Conservation (phyloP, 2,888 invertebrate genomes). For the Volucella zonaria region DNA sequence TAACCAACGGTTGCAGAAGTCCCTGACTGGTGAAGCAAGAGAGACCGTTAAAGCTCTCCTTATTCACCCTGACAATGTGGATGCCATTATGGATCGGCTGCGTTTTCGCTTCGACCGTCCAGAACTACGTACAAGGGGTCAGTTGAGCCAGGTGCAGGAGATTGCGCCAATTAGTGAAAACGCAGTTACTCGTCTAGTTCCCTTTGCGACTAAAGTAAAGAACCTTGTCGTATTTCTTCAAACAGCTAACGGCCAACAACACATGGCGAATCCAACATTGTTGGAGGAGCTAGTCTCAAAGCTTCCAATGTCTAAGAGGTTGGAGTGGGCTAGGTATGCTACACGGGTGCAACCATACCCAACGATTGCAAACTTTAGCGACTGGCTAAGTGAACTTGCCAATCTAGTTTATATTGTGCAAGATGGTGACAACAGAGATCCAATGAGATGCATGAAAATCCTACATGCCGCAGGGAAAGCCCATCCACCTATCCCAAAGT, state of each 20-base stretch:
- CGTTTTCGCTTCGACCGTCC: constrained; percentile 57
- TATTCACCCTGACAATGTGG: constrained; percentile 50
- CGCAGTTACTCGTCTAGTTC: constrained; percentile 40
- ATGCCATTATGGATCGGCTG: constrained; percentile 37
- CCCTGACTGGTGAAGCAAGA: constrained; percentile 21
- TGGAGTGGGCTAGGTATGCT: constrained; percentile 43
- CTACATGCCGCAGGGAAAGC: background rate
- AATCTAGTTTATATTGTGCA: constrained; percentile 16
- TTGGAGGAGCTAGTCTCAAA: constrained; percentile 58
- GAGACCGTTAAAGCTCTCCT: constrained; percentile 31
- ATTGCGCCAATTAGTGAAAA: constrained; percentile 49
- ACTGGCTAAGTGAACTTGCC: constrained; percentile 28
- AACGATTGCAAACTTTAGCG: constrained; percentile 26
- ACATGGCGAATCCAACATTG: constrained; percentile 63
- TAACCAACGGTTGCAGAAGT: constrained; percentile 33
- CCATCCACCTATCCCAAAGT: background rate
- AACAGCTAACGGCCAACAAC: constrained; percentile 61
- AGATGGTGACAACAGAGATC: constrained; percentile 2
- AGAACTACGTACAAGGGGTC: constrained; percentile 61
- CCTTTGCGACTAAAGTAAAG: constrained; percentile 68
- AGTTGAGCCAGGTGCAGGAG: constrained; percentile 55
- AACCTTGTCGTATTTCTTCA: constrained; percentile 63
- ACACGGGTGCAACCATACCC: constrained; percentile 22
- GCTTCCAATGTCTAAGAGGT: constrained; percentile 34
- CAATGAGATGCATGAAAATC: background rate